These are phyloP conservation scores for Myotis lucifugus DNA, from an alignment of 2,113 vertebrate species.

Conservation along the genomic window DNA sequence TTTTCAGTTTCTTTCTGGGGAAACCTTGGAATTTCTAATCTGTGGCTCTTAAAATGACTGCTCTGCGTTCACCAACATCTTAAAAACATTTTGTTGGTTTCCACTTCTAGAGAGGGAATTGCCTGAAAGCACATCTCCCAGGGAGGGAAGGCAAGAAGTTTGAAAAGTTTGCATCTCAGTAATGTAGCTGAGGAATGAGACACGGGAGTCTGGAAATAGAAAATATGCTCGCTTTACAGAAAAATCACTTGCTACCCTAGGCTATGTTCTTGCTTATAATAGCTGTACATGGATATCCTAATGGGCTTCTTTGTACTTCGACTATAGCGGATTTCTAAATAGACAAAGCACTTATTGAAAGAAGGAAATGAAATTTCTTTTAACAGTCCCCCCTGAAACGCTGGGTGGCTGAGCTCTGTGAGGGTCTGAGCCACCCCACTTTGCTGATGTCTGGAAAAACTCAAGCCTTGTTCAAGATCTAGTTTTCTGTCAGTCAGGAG, in stretches of 20 bases:
- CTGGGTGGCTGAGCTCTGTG: neutral
- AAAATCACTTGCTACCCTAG: slow-evolving; percentile 31
- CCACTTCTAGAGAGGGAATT: neutral
- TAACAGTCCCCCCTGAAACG: neutral
- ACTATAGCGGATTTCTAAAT: neutral
- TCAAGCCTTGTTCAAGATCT: slow-evolving; percentile 65
- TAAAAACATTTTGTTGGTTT: neutral
- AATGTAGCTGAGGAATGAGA: neutral
- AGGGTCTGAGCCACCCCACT: neutral
- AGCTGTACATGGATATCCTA: slow-evolving; percentile 23
- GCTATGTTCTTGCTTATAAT: slow-evolving; percentile 53
- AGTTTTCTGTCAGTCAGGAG: slow-evolving; percentile 76
- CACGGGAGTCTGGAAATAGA: neutral
- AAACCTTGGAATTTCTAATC: neutral
- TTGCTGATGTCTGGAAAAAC: slow-evolving; percentile 34
- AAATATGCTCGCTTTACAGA: slow-evolving; percentile 35
- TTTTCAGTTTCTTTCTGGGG: neutral
- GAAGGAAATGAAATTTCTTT: slow-evolving; percentile 58
- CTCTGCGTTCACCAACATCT: neutral
- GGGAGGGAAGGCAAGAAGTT: neutral
- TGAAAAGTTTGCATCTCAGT: slow-evolving; percentile 26
- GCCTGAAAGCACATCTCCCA: neutral
- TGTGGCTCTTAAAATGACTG: neutral
- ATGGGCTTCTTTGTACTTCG: slow-evolving; percentile 45
- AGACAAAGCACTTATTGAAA: slow-evolving; percentile 65